Conservation (phyloP, 2,113 vertebrate species). For the Eonycteris spelaea region DNA sequence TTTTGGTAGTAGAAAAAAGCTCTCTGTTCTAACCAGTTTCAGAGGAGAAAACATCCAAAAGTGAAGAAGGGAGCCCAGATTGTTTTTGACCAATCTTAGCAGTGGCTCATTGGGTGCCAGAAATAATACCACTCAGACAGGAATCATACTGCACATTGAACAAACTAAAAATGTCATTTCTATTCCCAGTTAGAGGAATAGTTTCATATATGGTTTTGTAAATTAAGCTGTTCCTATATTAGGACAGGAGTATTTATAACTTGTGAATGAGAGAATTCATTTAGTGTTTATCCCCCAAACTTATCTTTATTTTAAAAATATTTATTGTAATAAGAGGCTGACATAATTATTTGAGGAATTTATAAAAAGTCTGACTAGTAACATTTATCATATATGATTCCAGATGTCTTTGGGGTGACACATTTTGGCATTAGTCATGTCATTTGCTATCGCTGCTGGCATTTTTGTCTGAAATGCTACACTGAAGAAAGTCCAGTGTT, state of each 20-base stretch:
- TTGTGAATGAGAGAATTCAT: constrained; percentile 40
- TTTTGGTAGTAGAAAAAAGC: neutral
- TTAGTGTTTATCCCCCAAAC: neutral
- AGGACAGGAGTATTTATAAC: neutral
- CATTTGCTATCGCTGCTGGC: neutral
- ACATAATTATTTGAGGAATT: neutral
- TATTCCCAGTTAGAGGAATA: neutral
- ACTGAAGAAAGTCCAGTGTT: neutral
- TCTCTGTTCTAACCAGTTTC: constrained; percentile 6
- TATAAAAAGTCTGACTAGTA: neutral
- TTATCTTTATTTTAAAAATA: neutral
- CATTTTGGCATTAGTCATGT: constrained; percentile 15
- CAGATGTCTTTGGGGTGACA: neutral
- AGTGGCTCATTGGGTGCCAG: neutral
- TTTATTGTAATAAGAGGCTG: neutral
- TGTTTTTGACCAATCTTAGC: neutral
- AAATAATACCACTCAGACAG: neutral
- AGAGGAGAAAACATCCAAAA: constrained; percentile 20
- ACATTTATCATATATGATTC: neutral
- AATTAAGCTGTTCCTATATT: neutral
- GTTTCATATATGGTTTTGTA: neutral
- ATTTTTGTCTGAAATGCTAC: constrained; percentile 21
- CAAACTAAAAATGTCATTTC: neutral
- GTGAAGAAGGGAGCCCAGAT: neutral
- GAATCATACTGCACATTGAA: neutral